Base-by-base conservation (phyloP, 1,140 invertebrate genomes). In the Belonocnema kinseyi region DNA sequence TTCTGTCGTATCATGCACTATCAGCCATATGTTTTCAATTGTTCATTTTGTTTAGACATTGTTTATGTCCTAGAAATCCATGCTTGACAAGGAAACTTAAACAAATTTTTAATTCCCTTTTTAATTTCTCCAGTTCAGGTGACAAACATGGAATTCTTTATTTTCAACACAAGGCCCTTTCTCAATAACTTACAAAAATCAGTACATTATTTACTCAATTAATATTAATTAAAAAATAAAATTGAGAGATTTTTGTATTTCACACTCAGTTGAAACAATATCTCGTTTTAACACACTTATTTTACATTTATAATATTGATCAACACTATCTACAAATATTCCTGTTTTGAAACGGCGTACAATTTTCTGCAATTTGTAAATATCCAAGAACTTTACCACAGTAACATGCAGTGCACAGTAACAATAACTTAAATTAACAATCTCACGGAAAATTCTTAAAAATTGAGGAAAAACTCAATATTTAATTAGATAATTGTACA, bases 1-100 rank as follows among this genome's bases (percentile, higher is more conserved):
- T 82, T 82, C 78, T 81, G 54, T 71, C 52, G 13, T 84, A 72
- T 82, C 74, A 84, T 82, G 78, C 79, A 80, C 19, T 82, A 81
- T 51, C 14, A 79, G 33, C 21, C 74, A 66, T 76, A 70, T 73
- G 16, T 33, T 2, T 33, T 33, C 26, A 33, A 33, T 33, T 75
- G 72, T 54, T 58, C 73, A 73, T 77, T 51, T 50, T 8, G 46
- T 76, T 56, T 13, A 66, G 61, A 66, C 26, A 66, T 66, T 66
- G 1, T 61, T 56, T 10, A 8, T 46, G 40, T 46, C 10, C 40
- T 46, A 66, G 14, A 66, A 66, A 14, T 40, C 61, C 26, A 33
- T 66, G 61, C 61, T 66, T 66, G 61, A 33, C 61, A 66, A 16
- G 21, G 10, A 66, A 66, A 66, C 61, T 46, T 66, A 40, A 40